phyloP scores from a whole-genome alignment of 2,888 invertebrate genomes.

The Apamea crenata region DNA sequence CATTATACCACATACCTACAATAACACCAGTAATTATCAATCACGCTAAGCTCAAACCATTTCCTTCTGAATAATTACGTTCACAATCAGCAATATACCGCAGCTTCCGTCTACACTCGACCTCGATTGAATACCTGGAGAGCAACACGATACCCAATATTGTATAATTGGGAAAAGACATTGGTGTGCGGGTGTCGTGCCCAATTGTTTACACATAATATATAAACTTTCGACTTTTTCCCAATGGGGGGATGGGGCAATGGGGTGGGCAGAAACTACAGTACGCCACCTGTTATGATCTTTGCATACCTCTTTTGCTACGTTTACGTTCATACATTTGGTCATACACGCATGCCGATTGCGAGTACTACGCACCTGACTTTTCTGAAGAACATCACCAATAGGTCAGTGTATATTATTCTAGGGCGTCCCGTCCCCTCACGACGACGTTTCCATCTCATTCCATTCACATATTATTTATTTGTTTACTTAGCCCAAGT shows the following conservation, averaged over 20 bases:
- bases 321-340: not conserved
- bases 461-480: not conserved
- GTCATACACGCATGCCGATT: not conserved
- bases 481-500: not conserved
- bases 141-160: not conserved
- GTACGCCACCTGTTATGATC: not conserved
- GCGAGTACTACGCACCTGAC: not conserved
- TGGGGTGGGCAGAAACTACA: not conserved
- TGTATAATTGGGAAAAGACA: slow-evolving; percentile 17
- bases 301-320: not conserved
- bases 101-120: slow-evolving; percentile 36
- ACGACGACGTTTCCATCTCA: not conserved
- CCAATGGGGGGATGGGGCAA: not conserved
- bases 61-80: slow-evolving; percentile 53
- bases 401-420: not conserved
- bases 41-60: slow-evolving; percentile 26
- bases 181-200: not conserved
- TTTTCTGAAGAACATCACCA: not conserved
- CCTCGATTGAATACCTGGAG: slow-evolving; percentile 45
- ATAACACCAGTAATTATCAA: slow-evolving; percentile 14
- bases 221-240: not conserved
- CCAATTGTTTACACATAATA: not conserved
- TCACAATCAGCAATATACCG: slow-evolving; percentile 36
- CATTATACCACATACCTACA: not conserved
- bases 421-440: not conserved